Evolutionary conservation across 2,888 invertebrate species (phyloP).

Genomic region (Drosophila colorata): DNA sequence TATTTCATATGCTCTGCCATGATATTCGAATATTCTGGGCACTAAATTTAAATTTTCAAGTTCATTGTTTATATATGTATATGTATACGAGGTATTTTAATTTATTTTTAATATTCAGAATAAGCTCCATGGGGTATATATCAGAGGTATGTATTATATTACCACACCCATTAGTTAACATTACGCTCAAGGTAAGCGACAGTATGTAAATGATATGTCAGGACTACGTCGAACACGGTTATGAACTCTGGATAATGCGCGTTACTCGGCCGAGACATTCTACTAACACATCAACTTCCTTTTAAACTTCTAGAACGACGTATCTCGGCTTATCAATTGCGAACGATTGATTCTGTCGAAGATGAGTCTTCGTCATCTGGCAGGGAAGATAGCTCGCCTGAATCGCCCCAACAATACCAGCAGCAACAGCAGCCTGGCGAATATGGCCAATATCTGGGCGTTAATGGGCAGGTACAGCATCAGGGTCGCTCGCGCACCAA

Average conservation of each 20-base stretch:
- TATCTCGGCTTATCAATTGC: slow-evolving; percentile 84
- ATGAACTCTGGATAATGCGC: slow-evolving; percentile 59
- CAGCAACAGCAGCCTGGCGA: slow-evolving; percentile 71
- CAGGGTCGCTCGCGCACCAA: slow-evolving; percentile 83
- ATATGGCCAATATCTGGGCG: slow-evolving; percentile 76
- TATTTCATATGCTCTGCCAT: slow-evolving; percentile 28
- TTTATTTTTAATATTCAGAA: slow-evolving; percentile 48
- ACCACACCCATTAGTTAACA: slow-evolving; percentile 3
- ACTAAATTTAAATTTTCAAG: slow-evolving; percentile 61
- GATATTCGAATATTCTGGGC: slow-evolving; percentile 28
- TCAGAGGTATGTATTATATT: slow-evolving; percentile 47
- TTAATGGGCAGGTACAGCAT: slow-evolving; percentile 79
- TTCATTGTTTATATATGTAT: slow-evolving; percentile 59
- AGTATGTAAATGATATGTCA: background rate
- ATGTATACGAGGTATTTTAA: slow-evolving; percentile 33
- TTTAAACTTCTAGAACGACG: slow-evolving; percentile 82
- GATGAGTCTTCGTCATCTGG: slow-evolving; percentile 85
- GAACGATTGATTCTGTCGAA: slow-evolving; percentile 83
- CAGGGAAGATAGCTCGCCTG: slow-evolving; percentile 84
- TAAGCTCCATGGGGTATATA: slow-evolving; percentile 8
- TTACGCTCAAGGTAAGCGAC: slow-evolving; percentile 43
- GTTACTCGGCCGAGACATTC: background rate
- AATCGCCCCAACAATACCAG: slow-evolving; percentile 74
- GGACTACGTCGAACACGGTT: slow-evolving; percentile 15
- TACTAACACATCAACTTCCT: slow-evolving; percentile 28